Evolutionary conservation across 2,888 invertebrate genomes (phyloP).

Genomic region (Metallyticus violacea): DNA sequence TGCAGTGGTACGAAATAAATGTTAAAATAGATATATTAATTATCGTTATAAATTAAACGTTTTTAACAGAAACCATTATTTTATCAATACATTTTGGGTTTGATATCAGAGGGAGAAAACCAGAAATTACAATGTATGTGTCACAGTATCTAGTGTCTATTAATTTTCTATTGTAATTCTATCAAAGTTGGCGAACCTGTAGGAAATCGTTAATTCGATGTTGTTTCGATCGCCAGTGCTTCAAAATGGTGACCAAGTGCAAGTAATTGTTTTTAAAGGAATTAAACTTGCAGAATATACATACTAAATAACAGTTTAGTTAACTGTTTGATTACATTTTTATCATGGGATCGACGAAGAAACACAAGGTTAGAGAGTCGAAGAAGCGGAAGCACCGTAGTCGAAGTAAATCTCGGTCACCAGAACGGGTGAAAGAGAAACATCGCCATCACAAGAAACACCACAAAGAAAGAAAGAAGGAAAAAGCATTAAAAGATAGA

Average conservation of each 20-base stretch:
- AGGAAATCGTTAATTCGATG: neutral
- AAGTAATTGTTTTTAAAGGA: neutral
- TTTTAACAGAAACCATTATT: too few relatives aligned
- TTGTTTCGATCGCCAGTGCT: neutral
- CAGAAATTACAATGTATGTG: too few relatives aligned
- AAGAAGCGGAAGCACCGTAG: slow-evolving; percentile 65
- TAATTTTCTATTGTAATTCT: too few relatives aligned
- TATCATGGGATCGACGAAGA: slow-evolving; percentile 66
- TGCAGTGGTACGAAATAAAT: too few relatives aligned
- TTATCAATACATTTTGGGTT: too few relatives aligned
- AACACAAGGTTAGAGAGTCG: slow-evolving; percentile 62
- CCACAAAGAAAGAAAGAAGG: slow-evolving; percentile 46
- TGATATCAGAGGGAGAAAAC: too few relatives aligned
- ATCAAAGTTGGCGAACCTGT: too few relatives aligned
- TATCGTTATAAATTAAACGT: too few relatives aligned
- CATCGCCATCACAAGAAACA: slow-evolving; percentile 47
- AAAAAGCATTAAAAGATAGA: slow-evolving; percentile 34
- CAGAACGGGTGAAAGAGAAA: slow-evolving; percentile 41
- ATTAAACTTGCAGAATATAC: neutral
- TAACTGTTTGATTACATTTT: neutral
- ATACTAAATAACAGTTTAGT: neutral
- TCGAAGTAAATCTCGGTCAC: slow-evolving; percentile 8
- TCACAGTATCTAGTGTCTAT: too few relatives aligned
- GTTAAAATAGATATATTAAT: too few relatives aligned
- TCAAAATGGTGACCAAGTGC: neutral